Percentiles rank a stretch among this genome's conserved stretches.
phyloP scores from a whole-genome alignment of 1,140 invertebrate species.

The Heliconius nattereri region DNA sequence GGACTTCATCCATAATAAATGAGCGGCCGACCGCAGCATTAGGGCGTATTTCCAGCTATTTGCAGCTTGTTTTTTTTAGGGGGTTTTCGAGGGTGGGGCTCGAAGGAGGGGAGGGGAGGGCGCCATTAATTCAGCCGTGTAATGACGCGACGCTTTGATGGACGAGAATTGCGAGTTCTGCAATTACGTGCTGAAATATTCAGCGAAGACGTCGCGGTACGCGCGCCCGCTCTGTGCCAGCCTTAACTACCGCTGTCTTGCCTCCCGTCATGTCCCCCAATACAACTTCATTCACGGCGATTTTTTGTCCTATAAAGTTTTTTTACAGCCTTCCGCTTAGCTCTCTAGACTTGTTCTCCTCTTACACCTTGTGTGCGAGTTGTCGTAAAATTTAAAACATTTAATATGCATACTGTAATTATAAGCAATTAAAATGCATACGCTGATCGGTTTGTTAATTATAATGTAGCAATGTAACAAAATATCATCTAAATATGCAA shows the following conservation, averaged over 20 bases:
- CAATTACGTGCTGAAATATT: constrained; percentile 70
- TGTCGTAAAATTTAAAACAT: background rate
- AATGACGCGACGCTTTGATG: constrained; percentile 60
- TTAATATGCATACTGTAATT: constrained; percentile 4
- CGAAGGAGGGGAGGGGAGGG: constrained; percentile 33
- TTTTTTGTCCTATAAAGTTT: constrained; percentile 40
- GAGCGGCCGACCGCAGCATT: constrained; percentile 58
- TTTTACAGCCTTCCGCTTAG: constrained; percentile 42
- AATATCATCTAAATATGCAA: background rate
- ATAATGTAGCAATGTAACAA: background rate
- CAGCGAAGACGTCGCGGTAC: constrained; percentile 51
- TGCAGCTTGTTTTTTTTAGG: constrained; percentile 48
- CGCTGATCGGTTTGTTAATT: constrained; percentile 4
- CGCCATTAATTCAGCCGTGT: constrained; percentile 59
- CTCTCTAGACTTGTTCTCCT: constrained; percentile 31
- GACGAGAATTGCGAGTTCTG: constrained; percentile 62
- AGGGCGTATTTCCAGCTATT: constrained; percentile 49
- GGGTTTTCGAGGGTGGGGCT: constrained; percentile 16
- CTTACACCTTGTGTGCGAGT: constrained; percentile 19
- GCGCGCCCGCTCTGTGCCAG: constrained; percentile 23
- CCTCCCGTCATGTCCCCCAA: constrained; percentile 23
- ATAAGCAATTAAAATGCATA: constrained; percentile 12
- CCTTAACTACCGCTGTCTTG: constrained; percentile 50
- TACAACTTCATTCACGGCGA: constrained; percentile 46
- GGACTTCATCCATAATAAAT: constrained; percentile 63